Conservation (phyloP, 2,797 vertebrate species). For the Thunnus albacares region DNA sequence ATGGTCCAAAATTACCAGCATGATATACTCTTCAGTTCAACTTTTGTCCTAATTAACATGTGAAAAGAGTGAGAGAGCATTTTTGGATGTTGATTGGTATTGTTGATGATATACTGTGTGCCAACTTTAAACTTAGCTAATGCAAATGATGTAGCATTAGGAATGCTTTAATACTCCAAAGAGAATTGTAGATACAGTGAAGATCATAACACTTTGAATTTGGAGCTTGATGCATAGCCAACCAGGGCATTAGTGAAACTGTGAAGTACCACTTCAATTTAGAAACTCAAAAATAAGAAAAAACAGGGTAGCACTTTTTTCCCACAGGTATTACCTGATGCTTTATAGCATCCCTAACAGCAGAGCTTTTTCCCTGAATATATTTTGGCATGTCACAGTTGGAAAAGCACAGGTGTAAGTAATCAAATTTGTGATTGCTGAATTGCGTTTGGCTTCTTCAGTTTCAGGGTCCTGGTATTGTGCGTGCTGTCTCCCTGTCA, state of each 20-base stretch:
- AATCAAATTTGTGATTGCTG: neutral
- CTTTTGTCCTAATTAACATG: neutral
- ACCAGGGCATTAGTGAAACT: constrained; percentile 17
- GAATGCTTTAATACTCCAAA: neutral
- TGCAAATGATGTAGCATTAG: neutral
- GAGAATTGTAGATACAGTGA: neutral
- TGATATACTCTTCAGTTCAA: neutral
- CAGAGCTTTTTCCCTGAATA: neutral
- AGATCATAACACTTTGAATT: neutral
- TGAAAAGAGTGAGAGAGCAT: neutral
- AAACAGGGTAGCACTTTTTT: neutral
- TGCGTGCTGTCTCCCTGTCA: neutral
- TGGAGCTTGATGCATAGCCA: constrained; percentile 11
- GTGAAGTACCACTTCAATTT: constrained; percentile 4
- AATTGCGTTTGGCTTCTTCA: neutral
- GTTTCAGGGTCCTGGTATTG: neutral
- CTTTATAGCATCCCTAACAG: neutral
- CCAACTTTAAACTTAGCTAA: constrained; percentile 1
- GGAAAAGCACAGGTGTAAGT: neutral
- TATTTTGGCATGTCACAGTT: neutral
- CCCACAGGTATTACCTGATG: neutral
- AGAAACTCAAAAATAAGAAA: neutral
- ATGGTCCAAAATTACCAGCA: neutral
- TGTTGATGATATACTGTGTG: neutral
- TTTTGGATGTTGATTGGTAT: neutral